A percentile compares a stretch with the other conserved stretches of the same genome.
Evolutionary conservation across 2,888 invertebrate species (phyloP).

Genomic region (Diogma glabrata): DNA sequence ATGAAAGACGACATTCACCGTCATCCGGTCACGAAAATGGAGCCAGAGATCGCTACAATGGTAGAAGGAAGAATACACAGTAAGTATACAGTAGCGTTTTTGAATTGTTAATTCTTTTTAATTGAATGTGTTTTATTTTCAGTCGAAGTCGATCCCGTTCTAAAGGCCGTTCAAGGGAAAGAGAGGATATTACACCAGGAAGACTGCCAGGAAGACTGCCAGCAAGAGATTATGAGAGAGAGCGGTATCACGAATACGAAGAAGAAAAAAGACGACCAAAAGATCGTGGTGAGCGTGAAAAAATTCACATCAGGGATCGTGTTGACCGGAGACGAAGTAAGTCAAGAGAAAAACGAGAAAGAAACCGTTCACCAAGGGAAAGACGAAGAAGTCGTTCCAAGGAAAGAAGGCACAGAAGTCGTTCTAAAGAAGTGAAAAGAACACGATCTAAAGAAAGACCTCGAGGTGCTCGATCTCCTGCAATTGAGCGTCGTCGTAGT

Average conservation of each 20-base stretch:
- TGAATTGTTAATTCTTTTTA: too few species aligned
- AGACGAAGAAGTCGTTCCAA: slow-evolving; percentile 12
- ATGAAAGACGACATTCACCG: not conserved
- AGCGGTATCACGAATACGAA: slow-evolving; percentile 22
- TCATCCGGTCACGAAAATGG: not conserved
- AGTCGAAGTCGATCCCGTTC: slow-evolving; percentile 3
- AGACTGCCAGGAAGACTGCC: not conserved
- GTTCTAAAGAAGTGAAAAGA: slow-evolving; percentile 15
- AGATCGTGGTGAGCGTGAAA: slow-evolving; percentile 20
- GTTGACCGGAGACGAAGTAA: slow-evolving; percentile 24
- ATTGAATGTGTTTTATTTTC: not conserved
- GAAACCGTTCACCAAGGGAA: slow-evolving; percentile 20
- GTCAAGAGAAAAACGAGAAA: slow-evolving; percentile 23
- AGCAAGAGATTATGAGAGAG: slow-evolving; percentile 15
- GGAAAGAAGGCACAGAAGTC: slow-evolving; percentile 10
- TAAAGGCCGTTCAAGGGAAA: not conserved
- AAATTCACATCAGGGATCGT: slow-evolving; percentile 7
- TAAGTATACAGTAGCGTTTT: too few species aligned
- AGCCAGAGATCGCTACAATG: not conserved
- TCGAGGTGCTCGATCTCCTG: slow-evolving; percentile 24
- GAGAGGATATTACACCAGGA: not conserved
- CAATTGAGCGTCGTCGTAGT: slow-evolving; percentile 23
- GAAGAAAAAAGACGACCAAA: slow-evolving; percentile 31
- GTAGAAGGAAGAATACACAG: not conserved
- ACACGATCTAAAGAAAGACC: slow-evolving; percentile 16